Evolutionary conservation across 2,797 vertebrate species (phyloP), one percentile per base, ranked within the genome.

Genomic region (Myiothlypis chrysogaster): DNA sequence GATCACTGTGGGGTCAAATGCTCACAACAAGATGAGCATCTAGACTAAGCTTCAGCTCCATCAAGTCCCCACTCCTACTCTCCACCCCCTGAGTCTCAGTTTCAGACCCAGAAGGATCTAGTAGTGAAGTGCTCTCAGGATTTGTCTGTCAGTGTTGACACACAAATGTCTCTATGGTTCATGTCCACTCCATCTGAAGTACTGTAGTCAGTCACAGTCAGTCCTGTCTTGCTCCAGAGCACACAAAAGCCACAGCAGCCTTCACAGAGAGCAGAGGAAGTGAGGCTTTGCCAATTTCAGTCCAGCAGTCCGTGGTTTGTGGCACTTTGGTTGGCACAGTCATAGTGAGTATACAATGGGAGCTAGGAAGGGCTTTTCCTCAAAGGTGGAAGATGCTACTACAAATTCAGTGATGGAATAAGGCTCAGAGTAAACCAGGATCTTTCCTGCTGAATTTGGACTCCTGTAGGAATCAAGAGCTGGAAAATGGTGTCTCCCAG

Each of bases 81-180:
- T 21, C 21, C 21, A 27, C 3, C 2, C 18, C 27, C 53, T n/a
- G 23, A 41, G 30, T 59, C 57, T 28, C 53, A 28, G 53, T 53
- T 70, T 39, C 47, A 89, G 39, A 78, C 23, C 19, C 20, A 63
- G 53, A 27, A 87, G 34, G 10, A 69, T 73, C 28, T 44, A n/a
- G 12, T 2, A 52, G 20, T 41, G 53, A 80, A 60, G 32, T n/a
- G 28, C 8, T 66, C 34, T 49, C 14, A 14, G 64, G 56, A 52
- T 66, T 80, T 59, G 1, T 32, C 64, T 47, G 25, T 59, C 47
- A 10, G 0, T 55, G 27, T 34, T 63, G 65, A 34, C n/a, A 46
- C 20, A 69, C 11, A 70, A 70, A 61, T 35, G 10, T 34, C 56
- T 50, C 16, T 1, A 86, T 0, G 0, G 11, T 53, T 57, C 57